A percentile compares a stretch with the other conserved stretches of the same genome.
Conservation (phyloP, 2,113 vertebrate genomes). For the Phalacrocorax brasilianus region DNA sequence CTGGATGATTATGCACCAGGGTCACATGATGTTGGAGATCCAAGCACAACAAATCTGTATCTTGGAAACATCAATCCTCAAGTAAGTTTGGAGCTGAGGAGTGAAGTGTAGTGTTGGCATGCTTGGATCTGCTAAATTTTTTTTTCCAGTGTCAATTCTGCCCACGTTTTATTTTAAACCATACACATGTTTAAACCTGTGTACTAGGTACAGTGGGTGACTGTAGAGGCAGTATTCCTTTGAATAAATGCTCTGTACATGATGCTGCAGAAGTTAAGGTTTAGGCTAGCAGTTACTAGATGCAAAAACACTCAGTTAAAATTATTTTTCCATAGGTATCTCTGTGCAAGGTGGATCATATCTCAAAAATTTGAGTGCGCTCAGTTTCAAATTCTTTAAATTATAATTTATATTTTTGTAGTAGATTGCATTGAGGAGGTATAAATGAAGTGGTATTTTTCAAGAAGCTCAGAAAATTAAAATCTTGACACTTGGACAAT, state of each 20-base stretch:
- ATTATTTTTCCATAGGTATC: neutral
- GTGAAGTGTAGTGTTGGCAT: neutral
- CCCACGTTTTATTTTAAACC: neutral
- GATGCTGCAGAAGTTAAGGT: neutral
- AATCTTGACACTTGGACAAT: neutral
- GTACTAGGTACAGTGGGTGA: neutral
- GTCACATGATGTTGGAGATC: conserved; percentile 97
- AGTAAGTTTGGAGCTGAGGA: conserved; percentile 66
- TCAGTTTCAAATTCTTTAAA: neutral
- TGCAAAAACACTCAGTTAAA: neutral
- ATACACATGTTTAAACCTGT: accelerated
- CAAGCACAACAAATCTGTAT: conserved; percentile 97
- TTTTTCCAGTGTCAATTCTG: neutral
- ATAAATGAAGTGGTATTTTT: neutral
- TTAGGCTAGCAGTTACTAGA: neutral
- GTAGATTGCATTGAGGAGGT: neutral
- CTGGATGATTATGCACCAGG: conserved; percentile 97
- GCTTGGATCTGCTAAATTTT: neutral
- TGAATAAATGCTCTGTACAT: neutral
- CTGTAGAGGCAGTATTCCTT: neutral
- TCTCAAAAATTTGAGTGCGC: neutral
- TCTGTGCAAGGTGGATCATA: neutral
- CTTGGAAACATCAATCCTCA: conserved; percentile 99
- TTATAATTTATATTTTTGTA: neutral
- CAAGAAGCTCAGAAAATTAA: neutral